Evolutionary conservation across 2,888 invertebrate genomes (phyloP), one percentile per base, ranked within the genome.

Genomic region (Andrena hattorfiana): DNA sequence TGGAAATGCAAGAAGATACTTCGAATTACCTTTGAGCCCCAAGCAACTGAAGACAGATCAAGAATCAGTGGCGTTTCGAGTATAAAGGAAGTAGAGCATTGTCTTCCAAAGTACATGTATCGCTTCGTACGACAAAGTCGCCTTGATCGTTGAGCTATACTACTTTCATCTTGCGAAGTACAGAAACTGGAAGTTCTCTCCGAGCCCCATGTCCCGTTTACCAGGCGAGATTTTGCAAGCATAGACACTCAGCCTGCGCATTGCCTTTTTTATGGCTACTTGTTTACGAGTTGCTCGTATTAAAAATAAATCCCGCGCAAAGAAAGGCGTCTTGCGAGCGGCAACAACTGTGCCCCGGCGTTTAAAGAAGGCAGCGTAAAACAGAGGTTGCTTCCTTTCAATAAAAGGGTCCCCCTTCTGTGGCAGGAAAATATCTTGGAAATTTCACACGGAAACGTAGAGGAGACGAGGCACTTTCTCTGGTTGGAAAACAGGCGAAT

Each of bases 241-340:
- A 20, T 69, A 60, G 42, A 51, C 16, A 20, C 69, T 49, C 23
- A 26, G 16, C 66, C n/a, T 7, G 51, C 51, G 10, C 42, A 49
- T 59, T 49, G 35, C 32, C 49, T 59, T 73, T 78, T 73, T 69
- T 66, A 74, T 73, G 69, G 73, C 73, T 26, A 69, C 79, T 79
- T 81, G 81, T 81, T 81, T 81, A 81, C 81, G 51, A 79, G 64
- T 64, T 48, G 26, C 73, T 42, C 7, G 79, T 70, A 73, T 81
- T 81, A 81, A 79, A 79, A 81, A 81, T 81, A 81, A 78, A 81
- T 81, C 68, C n/a, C 67, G 26, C 54, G 32, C 54, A 48, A 78
- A 64, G 63, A 49, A 72, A 64, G 16, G 30, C 63, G 28, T 77
- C 67, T 67, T 32, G 32, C 49, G 32, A 81, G 8, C 48, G 16